These are phyloP conservation scores for Actenoides hombroni DNA, from an alignment of 2,113 vertebrate species.

Conservation along the genomic window DNA sequence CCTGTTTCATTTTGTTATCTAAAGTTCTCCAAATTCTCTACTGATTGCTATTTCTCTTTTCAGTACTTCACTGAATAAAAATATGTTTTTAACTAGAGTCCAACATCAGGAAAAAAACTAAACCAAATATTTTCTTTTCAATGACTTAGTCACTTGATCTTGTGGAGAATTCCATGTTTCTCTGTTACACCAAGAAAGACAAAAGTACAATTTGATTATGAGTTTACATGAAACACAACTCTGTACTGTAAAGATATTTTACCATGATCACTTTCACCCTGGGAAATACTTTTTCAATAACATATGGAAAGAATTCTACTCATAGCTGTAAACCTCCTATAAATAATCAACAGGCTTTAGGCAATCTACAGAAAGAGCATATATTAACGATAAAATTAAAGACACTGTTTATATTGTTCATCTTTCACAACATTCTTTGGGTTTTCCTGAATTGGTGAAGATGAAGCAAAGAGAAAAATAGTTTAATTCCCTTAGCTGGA, in stretches of 20 bases:
- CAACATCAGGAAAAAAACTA: not conserved
- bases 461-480: not conserved
- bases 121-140: not conserved
- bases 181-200: not conserved
- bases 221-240: not conserved
- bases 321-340: not conserved
- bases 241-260: not conserved
- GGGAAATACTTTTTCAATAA: not conserved
- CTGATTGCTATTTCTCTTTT: not conserved
- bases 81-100: not conserved
- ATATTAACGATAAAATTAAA: not conserved
- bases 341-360: not conserved
- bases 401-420: not conserved
- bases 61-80: not conserved
- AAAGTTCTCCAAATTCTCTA: not conserved
- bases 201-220: not conserved
- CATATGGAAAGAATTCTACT: not conserved
- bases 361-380: not conserved
- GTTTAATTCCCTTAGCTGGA: not conserved
- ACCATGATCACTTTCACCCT: not conserved
- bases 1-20: not conserved
- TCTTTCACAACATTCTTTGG: not conserved
- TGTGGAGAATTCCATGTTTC: not conserved
- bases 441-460: not conserved
- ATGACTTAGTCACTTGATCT: rapidly evolving